A percentile compares a stretch with the other conserved stretches of the same genome.
These are phyloP conservation scores for Eupeodes corollae DNA, from an alignment of 1,140 invertebrate genomes.

Conservation along the genomic window DNA sequence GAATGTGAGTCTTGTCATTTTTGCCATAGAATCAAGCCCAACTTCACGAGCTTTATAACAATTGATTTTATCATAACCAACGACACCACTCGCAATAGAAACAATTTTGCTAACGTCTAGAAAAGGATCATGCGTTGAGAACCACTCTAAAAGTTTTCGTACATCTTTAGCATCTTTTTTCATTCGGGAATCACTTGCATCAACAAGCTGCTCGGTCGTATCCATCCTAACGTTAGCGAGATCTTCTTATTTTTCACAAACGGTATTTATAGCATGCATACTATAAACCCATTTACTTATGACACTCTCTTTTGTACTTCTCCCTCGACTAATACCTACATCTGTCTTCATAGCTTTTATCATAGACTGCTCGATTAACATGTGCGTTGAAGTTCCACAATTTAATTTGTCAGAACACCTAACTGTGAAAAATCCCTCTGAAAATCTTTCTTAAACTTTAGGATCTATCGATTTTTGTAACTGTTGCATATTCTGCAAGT, in stretches of 20 bases:
- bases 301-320: too few species aligned
- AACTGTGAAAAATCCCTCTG: slow-evolving; percentile 30
- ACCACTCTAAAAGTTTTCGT: too few species aligned
- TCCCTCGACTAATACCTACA: slow-evolving; percentile 29
- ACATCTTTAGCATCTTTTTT: slow-evolving; percentile 31
- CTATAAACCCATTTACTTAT: too few species aligned
- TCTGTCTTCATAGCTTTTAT: slow-evolving; percentile 37
- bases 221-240: slow-evolving; percentile 21
- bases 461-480: slow-evolving; percentile 23
- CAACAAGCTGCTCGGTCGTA: too few species aligned
- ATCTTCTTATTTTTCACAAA: slow-evolving; percentile 19
- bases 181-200: slow-evolving; percentile 29
- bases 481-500: slow-evolving; percentile 34
- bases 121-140: slow-evolving; percentile 29
- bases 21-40: slow-evolving; percentile 18
- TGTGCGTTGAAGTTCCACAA: slow-evolving; percentile 34
- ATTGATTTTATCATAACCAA: slow-evolving; percentile 27
- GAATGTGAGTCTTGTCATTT: slow-evolving; percentile 22
- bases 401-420: slow-evolving; percentile 36
- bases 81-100: slow-evolving; percentile 30
- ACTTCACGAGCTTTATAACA: too few species aligned
- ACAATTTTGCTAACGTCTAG: too few species aligned
- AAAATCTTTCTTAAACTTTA: slow-evolving; percentile 31
- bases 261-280: slow-evolving; percentile 14
- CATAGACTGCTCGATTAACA: slow-evolving; percentile 32